Base-by-base conservation (phyloP, 2,113 vertebrate species). In the Oncorhynchus tshawytscha region DNA sequence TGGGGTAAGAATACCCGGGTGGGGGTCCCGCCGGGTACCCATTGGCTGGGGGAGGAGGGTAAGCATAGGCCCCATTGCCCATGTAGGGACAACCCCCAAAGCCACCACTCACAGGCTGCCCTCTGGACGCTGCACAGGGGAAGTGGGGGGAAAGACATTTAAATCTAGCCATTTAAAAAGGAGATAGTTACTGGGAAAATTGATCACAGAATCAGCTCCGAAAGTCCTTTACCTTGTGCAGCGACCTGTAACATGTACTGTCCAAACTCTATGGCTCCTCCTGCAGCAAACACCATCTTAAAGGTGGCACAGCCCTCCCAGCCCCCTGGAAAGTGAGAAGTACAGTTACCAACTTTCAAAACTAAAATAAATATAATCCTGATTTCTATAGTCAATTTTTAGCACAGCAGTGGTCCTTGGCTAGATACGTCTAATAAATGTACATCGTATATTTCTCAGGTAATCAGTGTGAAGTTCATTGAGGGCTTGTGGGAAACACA, bases 181-280 rank as follows among this genome's bases (percentile, higher is more conserved):
- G 34, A 68, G 16, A 15, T 9, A 18, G 16, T 54, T 16, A 54
- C 2, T 54, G 51, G 51, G 16, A 12, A 12, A 45, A 45, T 45
- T 45, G 9, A 9, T 54, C 16, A 54, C 16, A 54, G 11, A 64
- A 80, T 16, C 49, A 25, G 49, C 49, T 3, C 9, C 27, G 6
- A 70, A 22, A 74, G 67, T 0, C 94, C 1, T 76, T 0, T 81
- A 99, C 98, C 97, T 94, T 98, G 97, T 6, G 96, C 93, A 0
- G 97, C 98, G 67, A 96, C 95, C 79, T 97, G 96, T 39, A 99
- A 88, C 98, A 99, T 99, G 49, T 91, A 88, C 80, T 99, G 97
- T 48, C 98, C 98, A 34, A 99, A 99, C 90, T 99, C 97, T 1
- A 99, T 99, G 20, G 98, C 97, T 16, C 97, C 98, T 31, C 98